Conservation (phyloP, 2,888 invertebrate species). For the Muscina levida region DNA sequence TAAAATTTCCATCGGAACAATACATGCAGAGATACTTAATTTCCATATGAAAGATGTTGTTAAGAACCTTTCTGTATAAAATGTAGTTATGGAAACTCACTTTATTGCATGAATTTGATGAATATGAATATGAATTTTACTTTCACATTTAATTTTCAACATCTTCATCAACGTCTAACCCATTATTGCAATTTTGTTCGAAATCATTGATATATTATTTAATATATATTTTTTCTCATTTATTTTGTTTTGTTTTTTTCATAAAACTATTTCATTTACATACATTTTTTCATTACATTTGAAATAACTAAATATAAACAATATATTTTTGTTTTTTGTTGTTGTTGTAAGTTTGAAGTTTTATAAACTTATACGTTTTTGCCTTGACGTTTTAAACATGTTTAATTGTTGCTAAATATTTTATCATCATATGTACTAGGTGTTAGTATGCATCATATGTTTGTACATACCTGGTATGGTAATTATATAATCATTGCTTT, state of each 20-base stretch:
- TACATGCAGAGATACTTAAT: too few relatives aligned
- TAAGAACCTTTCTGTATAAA: too few relatives aligned
- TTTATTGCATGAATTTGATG: too few relatives aligned
- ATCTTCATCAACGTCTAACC: too few relatives aligned
- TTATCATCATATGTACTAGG: neutral
- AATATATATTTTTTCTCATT: neutral
- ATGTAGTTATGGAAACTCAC: too few relatives aligned
- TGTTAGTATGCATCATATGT: neutral
- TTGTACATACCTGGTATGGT: too few relatives aligned
- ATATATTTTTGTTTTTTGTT: conserved; percentile 1
- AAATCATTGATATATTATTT: neutral
- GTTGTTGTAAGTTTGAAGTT: neutral
- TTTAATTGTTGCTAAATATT: neutral
- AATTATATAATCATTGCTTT: conserved; percentile 1
- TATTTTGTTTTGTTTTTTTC: neutral
- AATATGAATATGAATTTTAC: too few relatives aligned
- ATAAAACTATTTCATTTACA: conserved; percentile 24
- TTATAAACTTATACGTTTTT: conserved; percentile 7
- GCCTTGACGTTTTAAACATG: neutral
- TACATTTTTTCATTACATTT: conserved; percentile 10
- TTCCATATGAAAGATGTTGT: too few relatives aligned
- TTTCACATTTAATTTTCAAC: too few relatives aligned
- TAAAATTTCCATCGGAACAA: too few relatives aligned
- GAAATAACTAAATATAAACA: conserved; percentile 19
- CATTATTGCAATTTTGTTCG: neutral